Evolutionary conservation across 2,113 vertebrate species (phyloP).

Genomic region (Bettongia penicillata): DNA sequence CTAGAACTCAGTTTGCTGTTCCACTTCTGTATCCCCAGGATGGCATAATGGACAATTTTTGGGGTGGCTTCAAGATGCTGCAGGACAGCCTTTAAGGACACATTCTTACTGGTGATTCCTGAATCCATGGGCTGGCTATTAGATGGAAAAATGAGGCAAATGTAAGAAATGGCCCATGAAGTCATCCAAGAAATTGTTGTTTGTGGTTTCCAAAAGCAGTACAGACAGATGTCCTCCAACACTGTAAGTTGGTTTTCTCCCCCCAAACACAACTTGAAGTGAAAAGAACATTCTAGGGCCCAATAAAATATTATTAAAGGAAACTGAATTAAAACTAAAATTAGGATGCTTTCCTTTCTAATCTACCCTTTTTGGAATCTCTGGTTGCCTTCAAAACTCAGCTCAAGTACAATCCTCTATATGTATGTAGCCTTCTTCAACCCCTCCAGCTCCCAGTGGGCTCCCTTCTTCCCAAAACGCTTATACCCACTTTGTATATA

Average conservation of each 20-base stretch:
- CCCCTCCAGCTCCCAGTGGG: too few relatives aligned
- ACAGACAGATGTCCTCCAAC: neutral
- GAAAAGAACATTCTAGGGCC: neutral
- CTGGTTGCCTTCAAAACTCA: too few relatives aligned
- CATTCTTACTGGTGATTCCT: slow-evolving; percentile 84
- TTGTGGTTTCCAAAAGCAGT: neutral
- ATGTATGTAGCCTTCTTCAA: too few relatives aligned
- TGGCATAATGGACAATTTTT: slow-evolving; percentile 93
- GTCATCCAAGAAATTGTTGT: neutral
- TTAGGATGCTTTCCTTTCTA: too few relatives aligned
- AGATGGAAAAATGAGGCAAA: slow-evolving; percentile 53
- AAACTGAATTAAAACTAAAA: neutral
- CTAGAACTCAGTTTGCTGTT: slow-evolving; percentile 87
- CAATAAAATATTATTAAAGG: too few relatives aligned
- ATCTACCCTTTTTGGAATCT: too few relatives aligned
- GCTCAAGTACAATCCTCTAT: too few relatives aligned
- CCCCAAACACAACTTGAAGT: neutral
- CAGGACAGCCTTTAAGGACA: slow-evolving; percentile 93
- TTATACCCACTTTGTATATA: too few relatives aligned
- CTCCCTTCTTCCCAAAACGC: too few relatives aligned
- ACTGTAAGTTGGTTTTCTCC: neutral
- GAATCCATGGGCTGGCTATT: slow-evolving; percentile 86
- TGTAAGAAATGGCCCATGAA: neutral
- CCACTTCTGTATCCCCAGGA: slow-evolving; percentile 95
- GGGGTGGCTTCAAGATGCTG: slow-evolving; percentile 96